phyloP scores from a whole-genome alignment of 1,140 invertebrate species.

The Drosophila varians region DNA sequence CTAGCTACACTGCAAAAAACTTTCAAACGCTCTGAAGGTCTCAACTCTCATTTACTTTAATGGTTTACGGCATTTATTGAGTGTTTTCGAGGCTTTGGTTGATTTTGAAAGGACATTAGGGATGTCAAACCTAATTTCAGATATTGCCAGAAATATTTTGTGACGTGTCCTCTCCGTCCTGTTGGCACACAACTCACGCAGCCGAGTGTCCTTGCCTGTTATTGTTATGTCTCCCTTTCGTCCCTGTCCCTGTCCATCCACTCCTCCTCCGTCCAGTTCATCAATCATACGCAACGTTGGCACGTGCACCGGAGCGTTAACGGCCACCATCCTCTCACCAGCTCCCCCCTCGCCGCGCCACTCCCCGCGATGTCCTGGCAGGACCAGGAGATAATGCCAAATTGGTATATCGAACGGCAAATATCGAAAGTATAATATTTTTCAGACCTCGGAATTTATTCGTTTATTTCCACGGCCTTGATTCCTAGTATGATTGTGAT shows the following conservation, averaged over 20 bases:
- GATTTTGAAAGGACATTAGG: not conserved
- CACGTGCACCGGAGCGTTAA: constrained; percentile 57
- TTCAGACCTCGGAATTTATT: not conserved
- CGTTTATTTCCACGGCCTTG: not conserved
- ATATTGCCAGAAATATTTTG: not conserved
- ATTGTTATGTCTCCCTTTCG: constrained; percentile 27
- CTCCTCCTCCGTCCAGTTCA: constrained; percentile 61
- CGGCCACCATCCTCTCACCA: not conserved
- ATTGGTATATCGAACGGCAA: not conserved
- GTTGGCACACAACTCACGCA: constrained; percentile 43
- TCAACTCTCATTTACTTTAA: not conserved
- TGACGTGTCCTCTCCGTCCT: constrained; percentile 3
- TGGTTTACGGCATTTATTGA: not conserved
- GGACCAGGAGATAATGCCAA: not conserved
- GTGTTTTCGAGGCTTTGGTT: not conserved
- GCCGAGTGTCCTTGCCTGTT: constrained; percentile 42
- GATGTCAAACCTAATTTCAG: not conserved
- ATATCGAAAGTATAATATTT: not conserved
- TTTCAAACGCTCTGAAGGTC: too few relatives aligned
- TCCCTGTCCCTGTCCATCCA: constrained; percentile 1
- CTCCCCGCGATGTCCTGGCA: not conserved
- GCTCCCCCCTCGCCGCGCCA: too few relatives aligned
- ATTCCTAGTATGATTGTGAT: not conserved
- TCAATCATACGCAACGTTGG: constrained; percentile 79
- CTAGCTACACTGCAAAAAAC: not conserved